These are phyloP conservation scores for Sycophila texana DNA, from an alignment of 2,888 invertebrate species.

Conservation along the genomic window DNA sequence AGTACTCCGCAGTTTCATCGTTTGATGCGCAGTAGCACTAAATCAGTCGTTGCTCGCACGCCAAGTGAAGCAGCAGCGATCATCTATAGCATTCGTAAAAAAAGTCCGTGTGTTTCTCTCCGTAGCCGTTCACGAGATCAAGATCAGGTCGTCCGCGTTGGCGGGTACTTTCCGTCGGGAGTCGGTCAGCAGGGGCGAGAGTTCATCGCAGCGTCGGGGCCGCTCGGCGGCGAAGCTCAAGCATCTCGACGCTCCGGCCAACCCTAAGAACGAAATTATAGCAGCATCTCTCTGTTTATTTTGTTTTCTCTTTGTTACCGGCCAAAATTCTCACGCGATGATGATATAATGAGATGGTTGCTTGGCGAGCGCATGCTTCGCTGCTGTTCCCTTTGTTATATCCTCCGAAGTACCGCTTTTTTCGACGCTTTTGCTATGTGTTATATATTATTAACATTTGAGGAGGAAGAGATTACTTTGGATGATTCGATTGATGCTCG, in stretches of 20 bases:
- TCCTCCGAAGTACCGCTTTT: background rate
- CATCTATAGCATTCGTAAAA: background rate
- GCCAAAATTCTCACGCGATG: no score
- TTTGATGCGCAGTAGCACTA: no score
- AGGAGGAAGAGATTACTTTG: no score
- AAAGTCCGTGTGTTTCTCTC: background rate
- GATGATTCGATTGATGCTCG: no score
- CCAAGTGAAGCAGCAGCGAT: no score
- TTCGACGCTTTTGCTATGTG: background rate
- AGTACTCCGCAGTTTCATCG: no score
- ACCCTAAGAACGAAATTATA: slow-evolving; percentile 49
- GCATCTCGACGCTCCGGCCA: slow-evolving; percentile 7
- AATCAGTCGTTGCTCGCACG: no score
- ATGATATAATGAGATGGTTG: background rate
- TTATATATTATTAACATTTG: background rate
- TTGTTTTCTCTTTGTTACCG: background rate
- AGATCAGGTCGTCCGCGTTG: slow-evolving; percentile 24
- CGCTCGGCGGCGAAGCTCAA: slow-evolving; percentile 20
- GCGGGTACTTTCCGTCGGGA: slow-evolving; percentile 1
- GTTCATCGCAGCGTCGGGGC: slow-evolving; percentile 24
- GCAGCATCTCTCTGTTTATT: slow-evolving; percentile 39
- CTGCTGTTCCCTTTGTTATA: background rate
- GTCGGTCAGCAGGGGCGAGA: slow-evolving; percentile 42
- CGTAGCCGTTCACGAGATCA: slow-evolving; percentile 20
- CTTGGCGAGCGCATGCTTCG: background rate